Evolutionary conservation across 2,888 invertebrate genomes (phyloP), one percentile per base, ranked within the genome.

Genomic region (Eupithecia exiguata): DNA sequence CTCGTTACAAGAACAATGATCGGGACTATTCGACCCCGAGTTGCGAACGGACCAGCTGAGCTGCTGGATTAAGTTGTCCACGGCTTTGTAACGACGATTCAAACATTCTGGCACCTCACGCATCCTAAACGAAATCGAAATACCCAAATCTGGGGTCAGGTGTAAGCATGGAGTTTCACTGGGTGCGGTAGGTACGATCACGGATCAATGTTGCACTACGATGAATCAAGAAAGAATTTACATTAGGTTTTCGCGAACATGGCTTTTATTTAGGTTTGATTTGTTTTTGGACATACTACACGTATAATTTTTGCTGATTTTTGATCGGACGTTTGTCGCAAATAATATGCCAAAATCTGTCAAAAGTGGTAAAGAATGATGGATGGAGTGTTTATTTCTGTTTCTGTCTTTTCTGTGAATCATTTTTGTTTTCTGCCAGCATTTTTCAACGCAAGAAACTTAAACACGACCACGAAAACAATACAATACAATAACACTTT

Each of bases 41-140:
- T 69, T 74, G 6, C 68, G 72, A 6, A 69, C 68, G 12, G 79
- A 78, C 49, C 36, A 73, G 7, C 72, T 84, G 16, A 93, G 76
- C 18, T 92, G 90, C 25, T 80, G 80, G 0, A 93, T 85, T 7
- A 93, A 79, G 2, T 88, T 84, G 63, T 93, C 92, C 49, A 93
- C 72, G 0, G 85, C 88, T 69, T 81, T 79, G 74, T 92, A 91
- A 0, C 92, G 89, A 9, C 87, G 87, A 53, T 80, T 87, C 38
- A 92, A 77, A 77, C 92, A 93, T 61, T 89, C 88, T 40, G 92
- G 92, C 72, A 89, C 69, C 16, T 87, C 86, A 49, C 76, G 86
- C 92, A 92, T 92, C 74, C 76, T 84, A 30, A 43, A 58, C 25
- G 58, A 12, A n/a, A 14, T 25, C 25, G 1, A 58, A 58, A 58